A percentile compares a stretch with the other conserved stretches of the same genome.
Evolutionary conservation across 2,888 invertebrate genomes (phyloP).

Genomic region (Papilio elwesi): DNA sequence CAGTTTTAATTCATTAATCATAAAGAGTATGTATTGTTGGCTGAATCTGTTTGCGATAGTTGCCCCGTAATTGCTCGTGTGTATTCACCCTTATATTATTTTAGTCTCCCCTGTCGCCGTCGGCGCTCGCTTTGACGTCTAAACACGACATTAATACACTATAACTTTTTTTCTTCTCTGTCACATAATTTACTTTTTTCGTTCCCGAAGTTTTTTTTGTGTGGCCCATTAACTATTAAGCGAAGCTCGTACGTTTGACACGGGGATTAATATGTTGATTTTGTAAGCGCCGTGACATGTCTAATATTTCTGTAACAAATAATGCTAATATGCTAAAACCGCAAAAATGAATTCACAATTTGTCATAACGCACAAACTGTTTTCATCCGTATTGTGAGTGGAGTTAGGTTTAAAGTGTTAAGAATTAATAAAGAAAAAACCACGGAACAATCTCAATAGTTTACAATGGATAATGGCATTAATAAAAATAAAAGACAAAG

Average conservation of each 20-base stretch:
- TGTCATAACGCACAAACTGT: constrained; percentile 10
- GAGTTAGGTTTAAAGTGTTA: not conserved
- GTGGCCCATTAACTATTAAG: constrained; percentile 81
- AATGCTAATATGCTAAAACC: constrained; percentile 36
- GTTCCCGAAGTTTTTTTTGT: constrained; percentile 57
- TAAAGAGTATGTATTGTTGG: constrained; percentile 8
- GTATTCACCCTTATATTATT: constrained; percentile 65
- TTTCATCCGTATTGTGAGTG: constrained; percentile 17
- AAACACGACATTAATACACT: constrained; percentile 82
- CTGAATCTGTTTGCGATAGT: constrained; percentile 2
- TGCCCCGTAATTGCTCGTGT: constrained; percentile 50
- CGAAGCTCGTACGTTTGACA: constrained; percentile 68
- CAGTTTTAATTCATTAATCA: constrained; percentile 28
- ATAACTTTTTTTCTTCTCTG: constrained; percentile 73
- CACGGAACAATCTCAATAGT: constrained; percentile 11
- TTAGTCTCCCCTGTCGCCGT: constrained; percentile 60
- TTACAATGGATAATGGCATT: constrained; percentile 22
- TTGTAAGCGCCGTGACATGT: constrained; percentile 58
- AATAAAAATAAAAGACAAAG: constrained; percentile 37
- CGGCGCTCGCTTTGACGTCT: constrained; percentile 79
- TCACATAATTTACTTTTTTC: constrained; percentile 77
- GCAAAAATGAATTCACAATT: constrained; percentile 45
- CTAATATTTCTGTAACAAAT: constrained; percentile 44
- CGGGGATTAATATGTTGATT: constrained; percentile 72
- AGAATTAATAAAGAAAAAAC: not conserved